A percentile compares a stretch with the other conserved stretches of the same genome.
Conservation (phyloP, 2,797 vertebrate genomes). For the Anguilla megastoma region DNA sequence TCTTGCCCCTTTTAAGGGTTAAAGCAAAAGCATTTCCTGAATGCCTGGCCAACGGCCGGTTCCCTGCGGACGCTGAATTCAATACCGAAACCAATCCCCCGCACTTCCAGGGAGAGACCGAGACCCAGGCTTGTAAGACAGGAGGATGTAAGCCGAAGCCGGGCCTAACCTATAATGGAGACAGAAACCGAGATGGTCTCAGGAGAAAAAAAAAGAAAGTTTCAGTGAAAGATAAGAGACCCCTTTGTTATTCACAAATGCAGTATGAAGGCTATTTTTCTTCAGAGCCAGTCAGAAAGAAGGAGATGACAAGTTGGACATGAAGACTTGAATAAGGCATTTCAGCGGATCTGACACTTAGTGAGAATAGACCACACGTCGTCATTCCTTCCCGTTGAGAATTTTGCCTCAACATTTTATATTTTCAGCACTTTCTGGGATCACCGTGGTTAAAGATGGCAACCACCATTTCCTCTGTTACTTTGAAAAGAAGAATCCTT, state of each 20-base stretch:
- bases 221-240: background rate
- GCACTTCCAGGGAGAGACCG: background rate
- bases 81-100: background rate
- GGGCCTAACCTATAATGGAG: background rate
- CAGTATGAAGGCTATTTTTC: background rate
- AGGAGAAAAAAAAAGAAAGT: background rate
- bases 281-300: background rate
- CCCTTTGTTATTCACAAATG: background rate
- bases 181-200: background rate
- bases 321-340: background rate
- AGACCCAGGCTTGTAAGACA: background rate
- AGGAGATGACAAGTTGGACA: background rate
- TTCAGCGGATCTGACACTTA: background rate
- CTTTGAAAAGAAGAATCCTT: background rate
- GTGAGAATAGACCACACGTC: background rate
- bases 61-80: background rate
- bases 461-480: background rate
- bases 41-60: background rate
- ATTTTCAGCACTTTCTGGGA: constrained; percentile 20
- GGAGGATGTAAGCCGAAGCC: background rate
- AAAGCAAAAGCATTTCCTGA: background rate
- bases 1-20: no score
- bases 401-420: constrained; percentile 12
- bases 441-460: background rate
- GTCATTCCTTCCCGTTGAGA: background rate